Conservation (phyloP, 2,888 invertebrate species). For the Catocala nupta region DNA sequence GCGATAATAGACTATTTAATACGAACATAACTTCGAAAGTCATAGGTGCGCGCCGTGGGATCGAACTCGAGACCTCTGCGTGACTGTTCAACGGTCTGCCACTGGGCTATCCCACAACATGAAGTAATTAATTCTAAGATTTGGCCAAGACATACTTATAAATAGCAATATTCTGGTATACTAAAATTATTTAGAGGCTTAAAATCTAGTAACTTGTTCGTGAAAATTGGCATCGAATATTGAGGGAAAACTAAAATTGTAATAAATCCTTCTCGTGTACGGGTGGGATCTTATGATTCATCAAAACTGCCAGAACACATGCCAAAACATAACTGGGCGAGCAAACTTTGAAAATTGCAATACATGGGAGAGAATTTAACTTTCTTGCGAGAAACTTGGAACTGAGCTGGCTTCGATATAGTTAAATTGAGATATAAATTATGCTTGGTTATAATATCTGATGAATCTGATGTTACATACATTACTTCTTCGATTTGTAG, state of each 20-base stretch:
- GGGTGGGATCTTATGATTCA: constrained; percentile 38
- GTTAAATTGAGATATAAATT: constrained; percentile 23
- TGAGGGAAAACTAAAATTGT: constrained; percentile 30
- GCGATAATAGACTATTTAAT: too few relatives aligned
- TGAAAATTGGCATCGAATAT: constrained; percentile 8
- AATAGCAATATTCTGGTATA: too few relatives aligned
- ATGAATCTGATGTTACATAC: neutral
- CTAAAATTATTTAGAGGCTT: too few relatives aligned
- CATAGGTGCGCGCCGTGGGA: too few relatives aligned
- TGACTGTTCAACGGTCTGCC: too few relatives aligned
- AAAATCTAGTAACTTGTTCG: neutral
- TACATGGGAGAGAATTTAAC: constrained; percentile 30
- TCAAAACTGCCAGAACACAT: constrained; percentile 48
- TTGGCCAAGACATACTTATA: too few relatives aligned
- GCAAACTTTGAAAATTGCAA: constrained; percentile 41
- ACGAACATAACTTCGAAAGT: too few relatives aligned
- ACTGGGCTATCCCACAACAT: too few relatives aligned
- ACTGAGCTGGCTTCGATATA: constrained; percentile 24
- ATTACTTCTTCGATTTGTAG: too few relatives aligned
- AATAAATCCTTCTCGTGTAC: constrained; percentile 39
- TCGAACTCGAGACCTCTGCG: too few relatives aligned
- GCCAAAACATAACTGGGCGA: constrained; percentile 35
- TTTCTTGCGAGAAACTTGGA: constrained; percentile 33
- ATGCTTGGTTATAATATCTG: constrained; percentile 2
- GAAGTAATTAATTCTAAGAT: too few relatives aligned